Conservation (phyloP, 2,797 vertebrate species). For the Tadarida brasiliensis region DNA sequence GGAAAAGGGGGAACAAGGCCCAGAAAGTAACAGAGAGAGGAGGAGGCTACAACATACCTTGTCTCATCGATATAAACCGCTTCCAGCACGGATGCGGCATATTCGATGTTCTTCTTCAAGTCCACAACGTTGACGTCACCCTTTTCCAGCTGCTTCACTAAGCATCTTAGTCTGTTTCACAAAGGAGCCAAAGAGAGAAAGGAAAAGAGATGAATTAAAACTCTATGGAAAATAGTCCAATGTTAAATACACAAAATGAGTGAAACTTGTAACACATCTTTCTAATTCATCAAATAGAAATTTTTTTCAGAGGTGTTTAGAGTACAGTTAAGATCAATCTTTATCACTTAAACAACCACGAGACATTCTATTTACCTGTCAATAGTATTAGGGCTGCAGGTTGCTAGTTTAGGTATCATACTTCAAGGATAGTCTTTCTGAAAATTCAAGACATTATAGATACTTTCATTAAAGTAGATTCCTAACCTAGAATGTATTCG, state of each 20-base stretch:
- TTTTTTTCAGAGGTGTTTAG: not conserved
- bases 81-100: constrained; percentile 96
- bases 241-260: not conserved
- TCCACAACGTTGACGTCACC: constrained; percentile 95
- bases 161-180: constrained; percentile 93
- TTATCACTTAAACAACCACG: not conserved
- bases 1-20: not conserved
- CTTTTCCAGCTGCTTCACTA: constrained; percentile 97
- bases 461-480: not conserved
- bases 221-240: not conserved
- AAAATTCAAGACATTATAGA: constrained; percentile 50
- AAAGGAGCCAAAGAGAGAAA: constrained; percentile 23
- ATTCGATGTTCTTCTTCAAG: constrained; percentile 97
- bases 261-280: not conserved
- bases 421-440: not conserved
- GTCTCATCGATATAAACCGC: constrained; percentile 98
- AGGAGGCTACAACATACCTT: constrained; percentile 88
- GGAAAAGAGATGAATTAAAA: not conserved
- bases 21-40: not conserved
- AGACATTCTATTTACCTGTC: not conserved
- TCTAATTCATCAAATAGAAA: constrained; percentile 5
- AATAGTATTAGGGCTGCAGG: not conserved
- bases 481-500: not conserved
- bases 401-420: not conserved
- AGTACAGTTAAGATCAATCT: not conserved